Percentiles rank a stretch among this genome's conserved stretches.
phyloP scores from a whole-genome alignment of 35 echinoderm and acorn worm genomes.

The Chiridota heheva region DNA sequence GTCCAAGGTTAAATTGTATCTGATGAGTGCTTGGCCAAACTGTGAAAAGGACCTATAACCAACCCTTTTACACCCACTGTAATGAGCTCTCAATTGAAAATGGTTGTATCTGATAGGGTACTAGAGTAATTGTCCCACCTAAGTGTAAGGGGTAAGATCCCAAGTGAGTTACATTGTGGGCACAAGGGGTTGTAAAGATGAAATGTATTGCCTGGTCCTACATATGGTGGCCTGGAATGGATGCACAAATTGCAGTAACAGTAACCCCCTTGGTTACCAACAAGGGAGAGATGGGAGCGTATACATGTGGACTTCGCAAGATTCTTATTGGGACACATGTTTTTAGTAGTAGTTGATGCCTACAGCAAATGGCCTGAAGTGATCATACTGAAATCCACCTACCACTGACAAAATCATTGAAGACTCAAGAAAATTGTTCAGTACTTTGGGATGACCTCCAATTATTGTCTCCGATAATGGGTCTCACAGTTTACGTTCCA shows the following conservation, averaged over 20 bases:
- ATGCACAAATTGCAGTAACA: slow-evolving; percentile 43
- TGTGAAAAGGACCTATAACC: slow-evolving; percentile 21
- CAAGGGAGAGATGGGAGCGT: not conserved
- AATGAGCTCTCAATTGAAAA: slow-evolving; percentile 50
- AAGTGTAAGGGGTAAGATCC: slow-evolving; percentile 10
- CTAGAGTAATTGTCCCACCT: slow-evolving; percentile 22
- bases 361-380: slow-evolving; percentile 19
- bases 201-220: slow-evolving; percentile 47
- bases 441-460: too few relatives aligned
- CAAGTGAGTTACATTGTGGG: slow-evolving; percentile 48
- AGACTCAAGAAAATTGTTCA: not conserved
- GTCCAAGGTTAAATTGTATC: slow-evolving; percentile 44
- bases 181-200: slow-evolving; percentile 57
- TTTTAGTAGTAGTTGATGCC: slow-evolving; percentile 10
- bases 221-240: slow-evolving; percentile 59
- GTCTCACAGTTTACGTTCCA: too few relatives aligned
- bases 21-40: slow-evolving; percentile 37
- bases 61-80: slow-evolving; percentile 46
- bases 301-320: slow-evolving; percentile 15
- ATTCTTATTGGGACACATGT: slow-evolving; percentile 21
- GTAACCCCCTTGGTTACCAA: not conserved
- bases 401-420: not conserved
- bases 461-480: not conserved
- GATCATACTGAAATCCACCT: not conserved
- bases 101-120: slow-evolving; percentile 28